Evolutionary conservation across 2,113 vertebrate genomes (phyloP).

Genomic region (Pelusios castaneus): DNA sequence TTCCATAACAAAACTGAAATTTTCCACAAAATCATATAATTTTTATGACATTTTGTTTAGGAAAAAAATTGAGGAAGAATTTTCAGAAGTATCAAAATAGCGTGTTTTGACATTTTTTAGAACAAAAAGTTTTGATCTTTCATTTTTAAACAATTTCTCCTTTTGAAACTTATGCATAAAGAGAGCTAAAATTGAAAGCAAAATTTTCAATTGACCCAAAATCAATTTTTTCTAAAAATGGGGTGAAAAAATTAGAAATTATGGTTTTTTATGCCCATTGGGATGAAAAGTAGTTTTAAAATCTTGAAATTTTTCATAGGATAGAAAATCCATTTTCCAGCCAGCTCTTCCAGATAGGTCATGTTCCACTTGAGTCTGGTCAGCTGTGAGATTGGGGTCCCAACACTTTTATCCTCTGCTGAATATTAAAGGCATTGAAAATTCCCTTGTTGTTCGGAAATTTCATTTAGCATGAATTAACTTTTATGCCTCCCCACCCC

Average conservation of each 20-base stretch:
- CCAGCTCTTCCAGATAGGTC: not conserved
- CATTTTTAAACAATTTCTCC: not conserved
- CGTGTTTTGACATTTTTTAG: not conserved
- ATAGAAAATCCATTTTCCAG: not conserved
- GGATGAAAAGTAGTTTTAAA: not conserved
- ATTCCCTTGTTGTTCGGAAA: not conserved
- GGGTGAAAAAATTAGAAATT: not conserved
- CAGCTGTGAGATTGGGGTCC: not conserved
- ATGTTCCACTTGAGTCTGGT: not conserved
- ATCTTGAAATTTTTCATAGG: not conserved
- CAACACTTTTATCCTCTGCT: not conserved
- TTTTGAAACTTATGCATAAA: not conserved
- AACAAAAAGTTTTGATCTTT: not conserved
- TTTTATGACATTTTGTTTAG: not conserved
- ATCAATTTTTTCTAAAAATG: not conserved
- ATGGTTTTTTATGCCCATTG: not conserved
- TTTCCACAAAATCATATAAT: not conserved
- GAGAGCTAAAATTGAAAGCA: not conserved
- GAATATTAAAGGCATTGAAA: not conserved
- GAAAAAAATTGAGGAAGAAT: not conserved
- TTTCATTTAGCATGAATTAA: not conserved
- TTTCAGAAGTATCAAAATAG: not conserved
- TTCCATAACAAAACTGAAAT: not conserved
- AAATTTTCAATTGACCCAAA: not conserved
- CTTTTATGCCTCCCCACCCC: not conserved